These are phyloP conservation scores for Halcyon smyrnensis DNA, from an alignment of 2,797 vertebrate species.

Conservation along the genomic window DNA sequence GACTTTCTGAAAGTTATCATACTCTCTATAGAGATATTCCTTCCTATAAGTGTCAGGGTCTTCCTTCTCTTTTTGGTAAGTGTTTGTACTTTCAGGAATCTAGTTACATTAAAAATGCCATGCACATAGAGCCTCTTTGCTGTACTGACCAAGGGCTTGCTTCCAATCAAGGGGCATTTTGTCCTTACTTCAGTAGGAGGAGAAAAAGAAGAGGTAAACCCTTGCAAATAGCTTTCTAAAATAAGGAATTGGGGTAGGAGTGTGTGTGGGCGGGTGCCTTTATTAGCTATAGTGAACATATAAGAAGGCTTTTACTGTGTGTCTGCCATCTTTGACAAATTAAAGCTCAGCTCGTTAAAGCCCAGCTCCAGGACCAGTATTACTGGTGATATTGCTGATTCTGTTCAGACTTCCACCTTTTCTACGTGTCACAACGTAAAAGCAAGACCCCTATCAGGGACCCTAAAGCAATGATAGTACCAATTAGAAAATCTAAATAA, in stretches of 20 bases:
- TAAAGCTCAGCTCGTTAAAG: not conserved
- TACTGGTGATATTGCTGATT: not conserved
- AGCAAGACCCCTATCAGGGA: not conserved
- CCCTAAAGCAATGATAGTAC: not conserved
- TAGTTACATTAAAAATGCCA: not conserved
- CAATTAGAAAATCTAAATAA: not conserved
- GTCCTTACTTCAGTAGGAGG: not conserved
- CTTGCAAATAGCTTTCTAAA: slow-evolving; percentile 10
- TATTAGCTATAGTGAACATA: not conserved
- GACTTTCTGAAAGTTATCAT: not conserved
- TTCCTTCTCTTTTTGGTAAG: not conserved
- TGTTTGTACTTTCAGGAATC: not conserved
- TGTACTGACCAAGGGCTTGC: not conserved
- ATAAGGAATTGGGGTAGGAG: not conserved
- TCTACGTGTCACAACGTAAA: not conserved
- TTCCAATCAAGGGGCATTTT: not conserved
- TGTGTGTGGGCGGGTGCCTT: not conserved
- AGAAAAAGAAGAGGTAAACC: not conserved
- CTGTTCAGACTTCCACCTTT: not conserved
- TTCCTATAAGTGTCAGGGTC: not conserved
- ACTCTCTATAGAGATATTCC: not conserved
- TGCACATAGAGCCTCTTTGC: not conserved
- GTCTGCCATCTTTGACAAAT: not conserved
- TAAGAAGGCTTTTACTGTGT: not conserved
- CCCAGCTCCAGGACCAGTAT: not conserved